phyloP scores from a whole-genome alignment of 2,797 vertebrate species.

The Crax fasciolata region DNA sequence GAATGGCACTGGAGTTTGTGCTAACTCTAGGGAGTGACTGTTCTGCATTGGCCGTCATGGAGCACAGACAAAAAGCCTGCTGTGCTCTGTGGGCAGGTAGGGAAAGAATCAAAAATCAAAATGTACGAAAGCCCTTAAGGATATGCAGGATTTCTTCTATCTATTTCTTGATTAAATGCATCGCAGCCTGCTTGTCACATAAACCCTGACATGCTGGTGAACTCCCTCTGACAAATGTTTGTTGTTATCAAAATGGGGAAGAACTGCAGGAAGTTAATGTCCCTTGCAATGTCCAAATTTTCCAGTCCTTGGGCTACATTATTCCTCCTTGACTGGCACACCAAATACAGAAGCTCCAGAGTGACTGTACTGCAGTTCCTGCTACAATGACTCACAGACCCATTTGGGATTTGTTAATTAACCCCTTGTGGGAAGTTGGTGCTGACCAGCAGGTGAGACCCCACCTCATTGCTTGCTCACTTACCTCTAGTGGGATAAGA shows the following conservation, averaged over 20 bases:
- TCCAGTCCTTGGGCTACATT: constrained; percentile 19
- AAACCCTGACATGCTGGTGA: constrained; percentile 7
- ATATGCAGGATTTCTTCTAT: background rate
- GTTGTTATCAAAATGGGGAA: background rate
- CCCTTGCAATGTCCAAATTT: constrained; percentile 52
- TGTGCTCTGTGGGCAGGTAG: background rate
- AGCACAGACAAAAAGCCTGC: background rate
- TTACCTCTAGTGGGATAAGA: background rate
- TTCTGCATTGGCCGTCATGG: background rate
- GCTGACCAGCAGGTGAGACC: background rate
- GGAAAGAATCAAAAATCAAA: background rate
- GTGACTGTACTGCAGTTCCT: background rate
- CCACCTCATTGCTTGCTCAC: accelerated
- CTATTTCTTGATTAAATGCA: background rate
- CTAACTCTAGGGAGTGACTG: background rate
- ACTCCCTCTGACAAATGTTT: constrained; percentile 20
- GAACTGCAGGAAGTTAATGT: constrained; percentile 35
- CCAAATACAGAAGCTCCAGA: background rate
- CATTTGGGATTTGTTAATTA: background rate
- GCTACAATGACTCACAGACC: background rate
- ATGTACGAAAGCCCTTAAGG: background rate
- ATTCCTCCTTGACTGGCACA: background rate
- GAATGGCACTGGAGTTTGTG: background rate
- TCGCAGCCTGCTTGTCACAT: background rate
- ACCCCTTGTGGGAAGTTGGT: background rate